A percentile compares a stretch with the other conserved stretches of the same genome.
Conservation (phyloP, 2,888 invertebrate genomes). For the Chalcis sispes region DNA sequence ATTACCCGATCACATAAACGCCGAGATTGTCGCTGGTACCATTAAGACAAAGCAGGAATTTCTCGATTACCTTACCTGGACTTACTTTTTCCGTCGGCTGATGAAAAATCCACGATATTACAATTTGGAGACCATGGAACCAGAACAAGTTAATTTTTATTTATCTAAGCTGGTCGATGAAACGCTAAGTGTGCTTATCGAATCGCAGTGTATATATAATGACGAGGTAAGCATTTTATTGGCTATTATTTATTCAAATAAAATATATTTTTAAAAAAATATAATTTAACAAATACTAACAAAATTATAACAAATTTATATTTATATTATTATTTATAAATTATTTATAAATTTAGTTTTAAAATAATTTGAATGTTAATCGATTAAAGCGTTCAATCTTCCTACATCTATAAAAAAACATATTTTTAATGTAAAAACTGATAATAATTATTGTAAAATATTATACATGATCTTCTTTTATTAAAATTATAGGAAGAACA, state of each 20-base stretch:
- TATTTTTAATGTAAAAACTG: background rate
- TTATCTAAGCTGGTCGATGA: slow-evolving; percentile 89
- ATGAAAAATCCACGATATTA: slow-evolving; percentile 96
- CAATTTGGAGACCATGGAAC: slow-evolving; percentile 84
- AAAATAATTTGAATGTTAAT: too few relatives aligned
- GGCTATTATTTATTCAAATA: too few relatives aligned
- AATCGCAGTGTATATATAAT: slow-evolving; percentile 88
- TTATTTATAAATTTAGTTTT: too few relatives aligned
- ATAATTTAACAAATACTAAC: too few relatives aligned
- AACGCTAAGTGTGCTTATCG: slow-evolving; percentile 83
- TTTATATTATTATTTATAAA: too few relatives aligned
- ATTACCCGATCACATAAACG: slow-evolving; percentile 97
- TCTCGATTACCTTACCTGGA: slow-evolving; percentile 98
- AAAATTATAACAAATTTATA: too few relatives aligned
- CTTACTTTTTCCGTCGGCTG: slow-evolving; percentile 96
- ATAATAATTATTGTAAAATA: background rate
- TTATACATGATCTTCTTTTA: background rate
- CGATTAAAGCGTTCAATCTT: too few relatives aligned
- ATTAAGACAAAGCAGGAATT: slow-evolving; percentile 95
- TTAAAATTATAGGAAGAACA: slow-evolving; percentile 68
- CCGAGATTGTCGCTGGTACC: slow-evolving; percentile 96
- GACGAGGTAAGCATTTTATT: slow-evolving; percentile 79
- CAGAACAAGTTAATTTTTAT: slow-evolving; percentile 84
- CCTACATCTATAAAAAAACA: too few relatives aligned
- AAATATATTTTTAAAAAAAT: too few relatives aligned